A percentile compares a stretch with the other conserved stretches of the same genome.
phyloP scores from a whole-genome alignment of 1,140 invertebrate species.

The Trichogramma pretiosum region DNA sequence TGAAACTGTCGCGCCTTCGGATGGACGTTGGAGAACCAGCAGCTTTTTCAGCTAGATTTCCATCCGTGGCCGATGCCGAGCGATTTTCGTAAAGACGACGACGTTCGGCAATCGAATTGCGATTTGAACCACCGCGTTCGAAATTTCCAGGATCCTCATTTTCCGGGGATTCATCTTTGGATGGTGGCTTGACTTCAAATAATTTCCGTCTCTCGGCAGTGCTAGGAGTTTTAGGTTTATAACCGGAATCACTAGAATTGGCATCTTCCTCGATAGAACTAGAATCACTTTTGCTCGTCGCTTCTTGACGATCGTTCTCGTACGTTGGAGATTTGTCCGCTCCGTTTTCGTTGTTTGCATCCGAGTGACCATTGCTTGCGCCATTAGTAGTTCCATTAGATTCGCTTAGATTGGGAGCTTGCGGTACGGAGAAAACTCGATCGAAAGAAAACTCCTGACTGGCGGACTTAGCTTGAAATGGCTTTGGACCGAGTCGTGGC shows the following conservation, averaged over 20 bases:
- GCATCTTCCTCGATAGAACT: slow-evolving; percentile 54
- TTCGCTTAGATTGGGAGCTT: slow-evolving; percentile 51
- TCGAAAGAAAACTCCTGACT: slow-evolving; percentile 67
- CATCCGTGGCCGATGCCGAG: slow-evolving; percentile 49
- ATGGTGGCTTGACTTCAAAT: slow-evolving; percentile 55
- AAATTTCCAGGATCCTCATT: slow-evolving; percentile 45
- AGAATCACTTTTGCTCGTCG: slow-evolving; percentile 54
- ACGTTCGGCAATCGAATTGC: slow-evolving; percentile 68
- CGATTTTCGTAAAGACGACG: slow-evolving; percentile 66
- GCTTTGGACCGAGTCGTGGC: slow-evolving; percentile 73
- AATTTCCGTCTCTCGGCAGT: slow-evolving; percentile 65
- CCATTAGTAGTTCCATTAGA: slow-evolving; percentile 31
- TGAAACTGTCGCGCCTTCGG: slow-evolving; percentile 54
- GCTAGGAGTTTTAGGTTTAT: slow-evolving; percentile 62
- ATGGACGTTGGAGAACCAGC: slow-evolving; percentile 60
- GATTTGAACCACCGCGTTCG: slow-evolving; percentile 49
- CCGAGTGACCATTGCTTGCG: slow-evolving; percentile 23
- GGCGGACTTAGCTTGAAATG: slow-evolving; percentile 65
- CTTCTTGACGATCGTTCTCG: slow-evolving; percentile 35
- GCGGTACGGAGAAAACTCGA: slow-evolving; percentile 68
- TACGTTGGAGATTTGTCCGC: slow-evolving; percentile 34
- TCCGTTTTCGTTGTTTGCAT: slow-evolving; percentile 21
- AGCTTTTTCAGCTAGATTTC: slow-evolving; percentile 54
- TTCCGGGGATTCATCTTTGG: slow-evolving; percentile 39
- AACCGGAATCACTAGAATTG: slow-evolving; percentile 52